Base-by-base conservation (phyloP, 2,797 vertebrate genomes). In the Phataginus tetradactyla region DNA sequence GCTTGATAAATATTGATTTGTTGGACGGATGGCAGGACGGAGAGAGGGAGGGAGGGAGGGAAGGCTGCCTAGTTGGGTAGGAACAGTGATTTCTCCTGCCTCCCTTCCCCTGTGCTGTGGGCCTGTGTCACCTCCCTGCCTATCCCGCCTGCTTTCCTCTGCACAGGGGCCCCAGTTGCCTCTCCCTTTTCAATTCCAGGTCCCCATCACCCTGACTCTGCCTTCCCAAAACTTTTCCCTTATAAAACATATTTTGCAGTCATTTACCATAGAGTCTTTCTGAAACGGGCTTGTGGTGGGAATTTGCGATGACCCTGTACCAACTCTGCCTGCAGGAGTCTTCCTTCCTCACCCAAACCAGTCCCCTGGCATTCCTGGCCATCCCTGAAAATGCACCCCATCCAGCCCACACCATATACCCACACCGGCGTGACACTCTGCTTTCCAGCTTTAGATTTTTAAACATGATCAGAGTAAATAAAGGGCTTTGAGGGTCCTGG, bases 391-490 rank as follows among this genome's bases (percentile, higher is more conserved):
- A 5, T 0, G 45, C 11, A 45, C 45, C 45, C 45, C 10, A 11
- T 45, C 32, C 32, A 7, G 32, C 32, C 49, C 29, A 0, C 7
- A 1, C 23, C 69, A 1, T 0, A 0, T 13, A 12, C 5, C 25
- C 32, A 18, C 23, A 5, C 25, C 17, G 9, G 29, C 0, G 1
- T 45, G 45, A 45, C 45, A 0, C 2, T n/a, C 0, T 21, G 42
- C 14, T 17, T 39, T 53, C 27, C 34, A 32, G 27, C 39, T 72
- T n/a, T 8, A 1, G 12, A 21, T 37, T 15, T 69, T 29, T 5
- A 14, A 37, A 32, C 23, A 37, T 1, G 10, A 17, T 17, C 8
- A 3, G 59, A 53, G 7, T 0, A 4, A 15, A 45, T 0, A 4
- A 15, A 45, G 23, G 15, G 3, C 39, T 84, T 78, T 37, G 18